Conservation (phyloP, 2,113 vertebrate species). For the Leptocoma aspasia region DNA sequence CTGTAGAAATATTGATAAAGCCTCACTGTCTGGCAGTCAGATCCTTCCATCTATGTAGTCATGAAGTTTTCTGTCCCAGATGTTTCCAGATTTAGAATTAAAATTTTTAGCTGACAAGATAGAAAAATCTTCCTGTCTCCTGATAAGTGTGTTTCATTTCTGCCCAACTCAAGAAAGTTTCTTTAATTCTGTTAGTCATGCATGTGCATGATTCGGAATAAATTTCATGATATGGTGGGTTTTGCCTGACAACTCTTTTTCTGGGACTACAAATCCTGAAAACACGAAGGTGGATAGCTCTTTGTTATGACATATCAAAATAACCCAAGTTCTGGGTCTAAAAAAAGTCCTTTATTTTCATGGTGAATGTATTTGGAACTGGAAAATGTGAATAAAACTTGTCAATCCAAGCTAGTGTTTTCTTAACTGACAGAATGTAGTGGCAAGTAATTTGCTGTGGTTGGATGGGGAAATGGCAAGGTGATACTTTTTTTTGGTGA, state of each 20-base stretch:
- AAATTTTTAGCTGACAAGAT: background rate
- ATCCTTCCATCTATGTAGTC: background rate
- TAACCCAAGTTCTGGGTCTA: background rate
- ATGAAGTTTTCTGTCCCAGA: background rate
- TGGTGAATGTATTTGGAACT: background rate
- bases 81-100: background rate
- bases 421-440: background rate
- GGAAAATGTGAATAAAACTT: background rate
- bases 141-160: background rate
- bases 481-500: background rate
- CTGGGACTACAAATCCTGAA: background rate
- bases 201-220: background rate
- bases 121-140: background rate
- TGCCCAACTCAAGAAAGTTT: background rate
- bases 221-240: background rate
- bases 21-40: background rate
- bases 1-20: background rate
- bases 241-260: background rate
- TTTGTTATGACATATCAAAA: background rate
- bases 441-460: background rate
- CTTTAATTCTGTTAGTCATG: background rate
- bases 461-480: background rate
- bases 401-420: accelerated
- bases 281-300: background rate
- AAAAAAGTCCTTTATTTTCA: background rate